These are phyloP conservation scores for Nasonia oneida DNA, from an alignment of 2,888 invertebrate species.

Conservation along the genomic window DNA sequence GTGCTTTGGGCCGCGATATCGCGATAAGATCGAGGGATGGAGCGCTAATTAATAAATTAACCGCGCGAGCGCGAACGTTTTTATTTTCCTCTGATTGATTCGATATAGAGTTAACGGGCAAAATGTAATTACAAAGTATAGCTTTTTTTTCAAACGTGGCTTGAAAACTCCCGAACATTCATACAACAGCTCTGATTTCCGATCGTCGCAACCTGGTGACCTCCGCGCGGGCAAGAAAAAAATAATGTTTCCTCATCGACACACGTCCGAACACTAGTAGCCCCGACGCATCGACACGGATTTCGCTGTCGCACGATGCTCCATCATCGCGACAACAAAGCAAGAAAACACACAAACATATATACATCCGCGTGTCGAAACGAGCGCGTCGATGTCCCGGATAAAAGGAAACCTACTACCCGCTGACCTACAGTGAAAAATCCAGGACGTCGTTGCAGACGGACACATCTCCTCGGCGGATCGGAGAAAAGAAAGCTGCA, in stretches of 20 bases:
- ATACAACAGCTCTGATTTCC: too few species aligned
- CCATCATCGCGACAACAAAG: neutral
- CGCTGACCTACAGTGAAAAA: slow-evolving; percentile 56
- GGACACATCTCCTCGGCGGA: neutral
- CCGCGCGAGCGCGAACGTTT: neutral
- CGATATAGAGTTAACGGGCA: neutral
- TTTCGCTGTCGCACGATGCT: neutral
- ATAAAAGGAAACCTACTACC: neutral
- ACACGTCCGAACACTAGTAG: neutral
- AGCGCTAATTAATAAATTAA: slow-evolving; percentile 17
- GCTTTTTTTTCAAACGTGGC: neutral
- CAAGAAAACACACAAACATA: slow-evolving; percentile 3
- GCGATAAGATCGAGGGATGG: neutral
- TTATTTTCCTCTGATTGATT: neutral
- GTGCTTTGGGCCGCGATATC: neutral
- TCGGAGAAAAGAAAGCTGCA: neutral
- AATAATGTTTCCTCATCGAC: slow-evolving; percentile 1
- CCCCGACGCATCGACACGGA: neutral
- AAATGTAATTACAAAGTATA: neutral
- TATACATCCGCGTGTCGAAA: slow-evolving; percentile 12
- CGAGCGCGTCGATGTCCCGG: neutral
- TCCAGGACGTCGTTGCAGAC: slow-evolving; percentile 14
- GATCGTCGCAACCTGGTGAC: too few species aligned
- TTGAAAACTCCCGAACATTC: too few species aligned
- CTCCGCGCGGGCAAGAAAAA: neutral